phyloP scores from a whole-genome alignment of 2,113 vertebrate species.

The Pipra filicauda region DNA sequence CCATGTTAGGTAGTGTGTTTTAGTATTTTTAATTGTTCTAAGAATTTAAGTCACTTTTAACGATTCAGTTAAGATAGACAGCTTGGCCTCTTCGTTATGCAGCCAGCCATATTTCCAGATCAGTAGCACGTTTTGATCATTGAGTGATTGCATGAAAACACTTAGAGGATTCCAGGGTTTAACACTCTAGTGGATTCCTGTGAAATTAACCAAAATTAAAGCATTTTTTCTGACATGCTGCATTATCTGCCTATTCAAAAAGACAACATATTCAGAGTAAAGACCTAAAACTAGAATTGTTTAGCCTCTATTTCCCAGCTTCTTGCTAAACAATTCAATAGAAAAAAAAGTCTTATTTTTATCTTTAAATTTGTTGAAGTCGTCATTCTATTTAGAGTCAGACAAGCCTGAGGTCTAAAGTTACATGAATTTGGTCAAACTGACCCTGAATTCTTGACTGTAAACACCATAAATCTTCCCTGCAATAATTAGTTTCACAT shows the following conservation, averaged over 20 bases:
- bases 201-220: slow-evolving; percentile 24
- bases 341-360: not conserved
- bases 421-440: slow-evolving; percentile 65
- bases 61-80: not conserved
- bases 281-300: not conserved
- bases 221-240: not conserved
- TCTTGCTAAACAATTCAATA: not conserved
- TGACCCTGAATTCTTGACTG: slow-evolving; percentile 68
- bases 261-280: not conserved
- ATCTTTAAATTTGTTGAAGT: slow-evolving; percentile 14
- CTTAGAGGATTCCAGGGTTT: not conserved
- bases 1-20: not conserved
- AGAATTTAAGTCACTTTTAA: not conserved
- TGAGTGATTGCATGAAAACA: not conserved
- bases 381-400: not conserved
- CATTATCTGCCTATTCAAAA: not conserved
- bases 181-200: not conserved
- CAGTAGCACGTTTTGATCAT: not conserved
- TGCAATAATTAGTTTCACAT: slow-evolving; percentile 68
- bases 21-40: not conserved
- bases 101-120: not conserved
- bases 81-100: not conserved
- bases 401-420: slow-evolving; percentile 39
- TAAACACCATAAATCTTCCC: slow-evolving; percentile 69
- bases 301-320: not conserved